Evolutionary conservation across 2,113 vertebrate species (phyloP).

Genomic region (Pungitius pungitius): DNA sequence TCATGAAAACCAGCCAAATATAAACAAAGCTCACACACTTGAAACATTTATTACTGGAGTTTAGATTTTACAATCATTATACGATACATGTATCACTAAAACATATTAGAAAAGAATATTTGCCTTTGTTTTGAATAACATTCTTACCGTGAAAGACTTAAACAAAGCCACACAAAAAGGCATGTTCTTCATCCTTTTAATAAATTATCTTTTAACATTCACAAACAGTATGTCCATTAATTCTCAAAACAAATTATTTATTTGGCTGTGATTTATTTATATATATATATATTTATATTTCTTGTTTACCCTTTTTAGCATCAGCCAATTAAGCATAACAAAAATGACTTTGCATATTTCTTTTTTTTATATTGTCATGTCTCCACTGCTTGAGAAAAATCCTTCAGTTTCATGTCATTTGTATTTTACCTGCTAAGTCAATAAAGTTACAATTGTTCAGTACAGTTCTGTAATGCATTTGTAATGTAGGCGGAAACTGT

Average conservation of each 20-base stretch:
- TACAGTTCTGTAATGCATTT: conserved; percentile 30
- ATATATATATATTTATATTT: conserved; percentile 14
- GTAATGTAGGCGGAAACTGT: conserved; percentile 39
- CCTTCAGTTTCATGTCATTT: background rate
- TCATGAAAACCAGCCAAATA: conserved; percentile 5
- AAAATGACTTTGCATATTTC: conserved; percentile 52
- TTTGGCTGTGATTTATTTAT: conserved; percentile 21
- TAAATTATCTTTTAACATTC: conserved; percentile 61
- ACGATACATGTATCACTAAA: conserved; percentile 74
- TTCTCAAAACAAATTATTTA: conserved; percentile 59
- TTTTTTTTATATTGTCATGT: conserved; percentile 16
- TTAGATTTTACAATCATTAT: conserved; percentile 87
- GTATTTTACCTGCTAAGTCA: background rate
- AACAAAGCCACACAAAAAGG: conserved; percentile 51
- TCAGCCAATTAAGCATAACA: conserved; percentile 33
- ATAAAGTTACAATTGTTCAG: conserved; percentile 10
- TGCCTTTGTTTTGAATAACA: conserved; percentile 56
- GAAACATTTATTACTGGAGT: conserved; percentile 76
- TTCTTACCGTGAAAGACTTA: conserved; percentile 66
- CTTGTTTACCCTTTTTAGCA: background rate
- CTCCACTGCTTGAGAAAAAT: background rate
- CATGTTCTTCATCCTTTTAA: conserved; percentile 51
- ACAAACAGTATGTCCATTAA: conserved; percentile 50
- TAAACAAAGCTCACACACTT: conserved; percentile 32
- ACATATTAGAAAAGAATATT: conserved; percentile 60